phyloP scores from a whole-genome alignment of 1,140 invertebrate genomes.

The Drosophila tsacasi region DNA sequence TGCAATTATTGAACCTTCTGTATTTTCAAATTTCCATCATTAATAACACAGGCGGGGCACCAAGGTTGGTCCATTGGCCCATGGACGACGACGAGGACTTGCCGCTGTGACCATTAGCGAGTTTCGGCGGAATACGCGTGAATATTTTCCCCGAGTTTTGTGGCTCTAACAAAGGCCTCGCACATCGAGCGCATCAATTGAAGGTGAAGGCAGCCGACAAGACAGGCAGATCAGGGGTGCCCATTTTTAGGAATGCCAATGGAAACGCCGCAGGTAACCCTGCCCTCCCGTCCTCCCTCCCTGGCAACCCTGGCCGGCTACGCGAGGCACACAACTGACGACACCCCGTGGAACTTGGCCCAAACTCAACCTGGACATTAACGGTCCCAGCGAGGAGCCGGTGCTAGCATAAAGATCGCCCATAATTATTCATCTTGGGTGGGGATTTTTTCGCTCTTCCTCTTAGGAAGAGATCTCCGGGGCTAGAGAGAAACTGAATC shows the following conservation, averaged over 20 bases:
- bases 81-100: slow-evolving; percentile 36
- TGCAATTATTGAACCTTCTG: slow-evolving; percentile 85
- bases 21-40: slow-evolving; percentile 85
- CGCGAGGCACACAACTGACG: not conserved
- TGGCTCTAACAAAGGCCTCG: slow-evolving; percentile 68
- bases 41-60: slow-evolving; percentile 85
- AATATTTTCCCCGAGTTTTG: slow-evolving; percentile 69
- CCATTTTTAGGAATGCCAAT: slow-evolving; percentile 71
- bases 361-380: slow-evolving; percentile 55
- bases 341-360: slow-evolving; percentile 23
- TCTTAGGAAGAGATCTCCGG: not conserved
- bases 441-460: slow-evolving; percentile 39
- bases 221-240: slow-evolving; percentile 4
- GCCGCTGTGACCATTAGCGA: slow-evolving; percentile 84
- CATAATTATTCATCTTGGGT: slow-evolving; percentile 85
- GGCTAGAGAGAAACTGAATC: slow-evolving; percentile 3
- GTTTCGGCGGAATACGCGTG: slow-evolving; percentile 84
- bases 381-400: slow-evolving; percentile 83
- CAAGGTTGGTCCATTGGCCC: slow-evolving; percentile 54
- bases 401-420: slow-evolving; percentile 78
- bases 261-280: slow-evolving; percentile 71
- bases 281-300: not conserved
- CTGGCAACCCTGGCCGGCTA: slow-evolving; percentile 14
- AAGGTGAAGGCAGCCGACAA: slow-evolving; percentile 42
- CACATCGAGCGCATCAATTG: slow-evolving; percentile 72